Base-by-base conservation (phyloP, 2,113 vertebrate genomes). In the Danionella cerebrum region DNA sequence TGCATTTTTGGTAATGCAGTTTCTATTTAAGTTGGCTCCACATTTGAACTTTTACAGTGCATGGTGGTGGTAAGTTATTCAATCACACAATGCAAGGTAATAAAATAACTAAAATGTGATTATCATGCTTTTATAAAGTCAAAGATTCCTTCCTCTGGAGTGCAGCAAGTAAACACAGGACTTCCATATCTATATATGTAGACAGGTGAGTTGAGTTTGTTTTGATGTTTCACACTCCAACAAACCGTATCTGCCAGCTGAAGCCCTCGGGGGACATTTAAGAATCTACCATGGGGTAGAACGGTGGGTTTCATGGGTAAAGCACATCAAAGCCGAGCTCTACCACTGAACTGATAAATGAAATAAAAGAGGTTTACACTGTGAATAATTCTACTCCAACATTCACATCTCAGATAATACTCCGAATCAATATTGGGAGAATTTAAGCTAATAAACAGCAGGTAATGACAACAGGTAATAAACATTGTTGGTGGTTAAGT, bases 351-450 rank as follows among this genome's bases (percentile, higher is more conserved):
- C n/a, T n/a, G n/a, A n/a, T n/a, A n/a, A n/a, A n/a, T n/a, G n/a
- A n/a, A n/a, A n/a, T n/a, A n/a, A n/a, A n/a, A n/a, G n/a, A n/a
- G n/a, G n/a, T n/a, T n/a, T n/a, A 19, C 16, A 48, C 31, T 70
- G 57, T 16, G 25, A 24, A 25, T 18, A 50, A 31, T 50, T 58
- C 24, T 35, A 38, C 18, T 16, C 29, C 52, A 11, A 13, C 53
- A 44, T 74, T 60, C 60, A 54, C 72, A 74, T 54, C 54, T 74
- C 67, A 74, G 67, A 74, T 67, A 62, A 22, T 19, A n/a, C n/a
- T n/a, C n/a, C n/a, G n/a, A n/a, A 45, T 53, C 36, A 29, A 67
- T 65, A 59, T 66, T 63, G 58, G 44, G 24, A 31, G 39, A 60
- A 36, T 36, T 44, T 39, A 47, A 63, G 59, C 48, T 48, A 47